A percentile compares a stretch with the other conserved stretches of the same genome.
phyloP scores from a whole-genome alignment of 2,888 invertebrate species.

The Parnassius mnemosyne region DNA sequence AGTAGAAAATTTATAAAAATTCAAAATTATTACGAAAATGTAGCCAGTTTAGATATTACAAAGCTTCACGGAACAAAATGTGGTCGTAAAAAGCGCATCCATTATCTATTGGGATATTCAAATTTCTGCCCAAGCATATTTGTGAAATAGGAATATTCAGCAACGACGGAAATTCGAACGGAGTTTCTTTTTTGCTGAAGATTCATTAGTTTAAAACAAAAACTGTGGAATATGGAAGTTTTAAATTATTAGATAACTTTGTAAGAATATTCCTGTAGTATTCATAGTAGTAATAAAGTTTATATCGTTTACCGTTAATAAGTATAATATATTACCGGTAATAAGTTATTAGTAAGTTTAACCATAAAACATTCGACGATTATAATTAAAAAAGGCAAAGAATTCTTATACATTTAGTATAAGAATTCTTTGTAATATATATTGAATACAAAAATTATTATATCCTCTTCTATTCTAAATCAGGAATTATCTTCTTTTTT shows the following conservation, averaged over 20 bases:
- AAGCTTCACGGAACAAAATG: not conserved
- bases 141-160: conserved; percentile 1
- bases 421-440: too few relatives aligned
- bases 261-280: not conserved
- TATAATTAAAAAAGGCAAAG: too few relatives aligned
- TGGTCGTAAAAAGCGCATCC: not conserved
- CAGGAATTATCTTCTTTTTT: too few relatives aligned
- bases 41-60: not conserved
- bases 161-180: conserved; percentile 3
- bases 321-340: too few relatives aligned
- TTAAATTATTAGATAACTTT: conserved; percentile 1
- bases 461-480: too few relatives aligned
- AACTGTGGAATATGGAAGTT: conserved; percentile 6
- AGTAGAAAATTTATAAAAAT: not conserved
- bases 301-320: too few relatives aligned
- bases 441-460: too few relatives aligned
- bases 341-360: too few relatives aligned
- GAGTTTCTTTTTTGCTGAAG: conserved; percentile 5
- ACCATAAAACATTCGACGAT: too few relatives aligned
- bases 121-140: conserved; percentile 4
- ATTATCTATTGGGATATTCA: conserved; percentile 2
- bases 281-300: not conserved
- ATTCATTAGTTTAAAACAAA: conserved; percentile 14
- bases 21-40: not conserved
- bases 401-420: too few relatives aligned